These are phyloP conservation scores for Nautilus pompilius DNA, from an alignment of 1,140 invertebrate genomes.

Conservation along the genomic window DNA sequence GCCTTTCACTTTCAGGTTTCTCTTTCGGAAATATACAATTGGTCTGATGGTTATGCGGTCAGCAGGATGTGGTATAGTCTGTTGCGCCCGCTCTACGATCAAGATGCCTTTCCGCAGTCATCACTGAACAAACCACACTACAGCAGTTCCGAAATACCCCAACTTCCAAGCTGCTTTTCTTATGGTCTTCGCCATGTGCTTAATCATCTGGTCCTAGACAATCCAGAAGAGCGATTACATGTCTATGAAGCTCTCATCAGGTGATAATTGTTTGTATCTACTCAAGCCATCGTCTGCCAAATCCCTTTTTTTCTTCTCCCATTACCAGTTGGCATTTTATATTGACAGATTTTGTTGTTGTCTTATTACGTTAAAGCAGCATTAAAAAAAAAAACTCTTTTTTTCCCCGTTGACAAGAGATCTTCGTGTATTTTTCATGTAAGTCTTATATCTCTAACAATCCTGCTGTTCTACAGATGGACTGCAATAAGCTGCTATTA, in stretches of 20 bases:
- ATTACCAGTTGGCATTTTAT: no score
- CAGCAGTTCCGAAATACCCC: conserved; percentile 16
- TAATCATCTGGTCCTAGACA: conserved; percentile 17
- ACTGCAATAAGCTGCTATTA: no score
- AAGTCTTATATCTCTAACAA: no score
- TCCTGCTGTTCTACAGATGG: no score
- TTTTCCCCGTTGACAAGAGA: no score
- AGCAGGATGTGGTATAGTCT: conserved; percentile 25
- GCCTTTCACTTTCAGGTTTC: conserved; percentile 8
- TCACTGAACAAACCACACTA: conserved; percentile 21
- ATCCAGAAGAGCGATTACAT: conserved; percentile 14
- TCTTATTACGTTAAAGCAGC: no score
- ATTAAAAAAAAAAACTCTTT: no score
- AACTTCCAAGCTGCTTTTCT: conserved; percentile 5
- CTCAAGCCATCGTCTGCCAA: no score
- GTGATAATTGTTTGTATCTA: no score
- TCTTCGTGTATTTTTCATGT: no score
- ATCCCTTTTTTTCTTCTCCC: no score
- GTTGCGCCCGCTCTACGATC: conserved; percentile 8
- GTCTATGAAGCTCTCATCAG: conserved; percentile 14
- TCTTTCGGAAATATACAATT: conserved; percentile 18
- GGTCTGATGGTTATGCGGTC: conserved; percentile 24
- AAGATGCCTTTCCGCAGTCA: conserved; percentile 15
- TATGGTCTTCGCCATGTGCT: conserved; percentile 15
- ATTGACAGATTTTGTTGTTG: no score